Conservation (phyloP, 2,888 invertebrate species). For the Caenorhabditis japonica region DNA sequence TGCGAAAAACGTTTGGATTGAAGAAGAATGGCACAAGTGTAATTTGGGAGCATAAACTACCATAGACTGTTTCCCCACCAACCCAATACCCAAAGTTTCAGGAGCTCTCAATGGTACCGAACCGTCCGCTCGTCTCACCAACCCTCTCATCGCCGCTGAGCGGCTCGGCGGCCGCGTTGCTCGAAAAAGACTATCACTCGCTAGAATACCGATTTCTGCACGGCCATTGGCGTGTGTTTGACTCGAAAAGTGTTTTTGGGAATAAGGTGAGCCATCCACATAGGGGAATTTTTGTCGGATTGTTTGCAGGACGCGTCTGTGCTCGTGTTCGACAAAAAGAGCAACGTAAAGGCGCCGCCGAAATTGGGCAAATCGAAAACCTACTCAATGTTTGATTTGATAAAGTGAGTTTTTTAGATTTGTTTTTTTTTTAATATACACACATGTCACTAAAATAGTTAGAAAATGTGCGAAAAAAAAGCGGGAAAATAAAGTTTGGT, state of each 20-base stretch:
- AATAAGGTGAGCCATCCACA: conserved; percentile 55
- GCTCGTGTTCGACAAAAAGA: conserved; percentile 72
- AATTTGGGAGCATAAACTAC: too few species aligned
- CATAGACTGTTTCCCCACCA: neutral
- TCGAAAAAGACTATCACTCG: conserved; percentile 60
- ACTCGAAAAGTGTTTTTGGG: conserved; percentile 64
- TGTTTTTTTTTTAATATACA: neutral
- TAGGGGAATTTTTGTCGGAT: neutral
- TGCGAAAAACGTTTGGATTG: conserved; percentile 37
- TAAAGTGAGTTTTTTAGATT: conserved; percentile 53
- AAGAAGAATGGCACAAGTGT: conserved; percentile 18
- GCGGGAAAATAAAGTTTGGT: neutral
- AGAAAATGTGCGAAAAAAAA: neutral
- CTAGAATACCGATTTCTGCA: conserved; percentile 47
- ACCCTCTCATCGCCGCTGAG: conserved; percentile 52
- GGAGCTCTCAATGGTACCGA: conserved; percentile 65
- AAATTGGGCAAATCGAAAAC: conserved; percentile 73
- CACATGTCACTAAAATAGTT: too few species aligned
- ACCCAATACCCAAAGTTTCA: conserved; percentile 33
- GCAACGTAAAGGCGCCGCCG: conserved; percentile 74
- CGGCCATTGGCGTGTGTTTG: conserved; percentile 68
- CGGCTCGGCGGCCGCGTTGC: conserved; percentile 43
- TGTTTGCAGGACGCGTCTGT: conserved; percentile 70
- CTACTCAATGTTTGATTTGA: conserved; percentile 69
- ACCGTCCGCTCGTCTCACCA: conserved; percentile 59